These are phyloP conservation scores for Drosophila stalkeri DNA, from an alignment of 2,888 invertebrate species.

Conservation along the genomic window DNA sequence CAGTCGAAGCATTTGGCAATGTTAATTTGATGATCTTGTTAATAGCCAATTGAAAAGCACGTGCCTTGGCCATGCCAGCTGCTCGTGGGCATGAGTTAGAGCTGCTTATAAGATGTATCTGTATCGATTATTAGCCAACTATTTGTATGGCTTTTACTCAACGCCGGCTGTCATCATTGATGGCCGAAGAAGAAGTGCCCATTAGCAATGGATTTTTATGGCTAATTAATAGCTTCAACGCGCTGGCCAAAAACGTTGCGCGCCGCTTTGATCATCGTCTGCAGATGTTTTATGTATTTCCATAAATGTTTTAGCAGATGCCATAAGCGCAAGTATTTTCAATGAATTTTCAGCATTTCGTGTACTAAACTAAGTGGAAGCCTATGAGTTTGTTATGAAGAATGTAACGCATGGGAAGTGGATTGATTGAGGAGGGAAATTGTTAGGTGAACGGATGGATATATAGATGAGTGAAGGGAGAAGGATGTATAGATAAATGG, in stretches of 20 bases:
- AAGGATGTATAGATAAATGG: background rate
- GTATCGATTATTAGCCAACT: constrained; percentile 2
- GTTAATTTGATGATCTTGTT: constrained; percentile 70
- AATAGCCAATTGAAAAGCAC: constrained; percentile 64
- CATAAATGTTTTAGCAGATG: constrained; percentile 48
- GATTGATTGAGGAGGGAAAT: background rate
- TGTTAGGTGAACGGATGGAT: background rate
- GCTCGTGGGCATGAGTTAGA: background rate
- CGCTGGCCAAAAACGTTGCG: constrained; percentile 1
- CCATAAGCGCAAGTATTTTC: constrained; percentile 28
- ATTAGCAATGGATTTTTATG: constrained; percentile 33
- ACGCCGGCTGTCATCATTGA: constrained; percentile 21
- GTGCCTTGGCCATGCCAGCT: constrained; percentile 25
- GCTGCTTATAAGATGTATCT: background rate
- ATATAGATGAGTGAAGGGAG: background rate
- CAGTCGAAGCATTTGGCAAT: constrained; percentile 41
- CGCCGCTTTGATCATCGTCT: constrained; percentile 28
- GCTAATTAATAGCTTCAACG: constrained; percentile 43
- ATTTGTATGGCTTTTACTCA: background rate
- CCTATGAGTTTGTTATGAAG: background rate
- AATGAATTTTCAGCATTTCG: background rate
- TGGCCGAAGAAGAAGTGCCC: constrained; percentile 17
- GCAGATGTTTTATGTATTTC: constrained; percentile 51
- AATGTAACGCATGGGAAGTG: background rate
- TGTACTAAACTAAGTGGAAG: background rate